These are phyloP conservation scores for Sycon ciliatum DNA, from an alignment of 37 sponge, comb jelly and placozoan genomes.

Conservation along the genomic window DNA sequence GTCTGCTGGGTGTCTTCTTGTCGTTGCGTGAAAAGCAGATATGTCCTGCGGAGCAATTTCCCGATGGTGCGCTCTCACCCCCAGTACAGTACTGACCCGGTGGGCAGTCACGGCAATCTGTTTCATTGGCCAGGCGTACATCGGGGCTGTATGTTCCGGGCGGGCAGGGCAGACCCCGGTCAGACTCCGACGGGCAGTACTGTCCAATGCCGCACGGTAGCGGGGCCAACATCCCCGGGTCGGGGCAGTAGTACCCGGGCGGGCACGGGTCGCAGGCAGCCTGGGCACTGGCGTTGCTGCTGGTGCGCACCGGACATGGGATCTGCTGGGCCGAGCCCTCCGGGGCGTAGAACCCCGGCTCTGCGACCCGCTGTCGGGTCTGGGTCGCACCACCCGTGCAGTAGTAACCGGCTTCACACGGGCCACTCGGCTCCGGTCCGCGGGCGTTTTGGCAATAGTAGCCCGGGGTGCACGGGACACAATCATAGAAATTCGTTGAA, in stretches of 20 bases:
- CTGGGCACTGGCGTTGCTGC: background rate
- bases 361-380: constrained; percentile 5
- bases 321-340: constrained; percentile 15
- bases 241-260: constrained; percentile 27
- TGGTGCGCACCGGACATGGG: background rate
- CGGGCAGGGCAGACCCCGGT: constrained; percentile 25
- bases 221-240: constrained; percentile 17
- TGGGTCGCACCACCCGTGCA: constrained; percentile 17
- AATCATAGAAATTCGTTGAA: constrained; percentile 17
- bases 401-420: constrained; percentile 33
- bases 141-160: constrained; percentile 34
- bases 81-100: constrained; percentile 24
- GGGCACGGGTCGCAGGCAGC: constrained; percentile 12
- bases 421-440: constrained; percentile 24
- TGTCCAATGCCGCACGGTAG: constrained; percentile 19
- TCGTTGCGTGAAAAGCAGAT: background rate
- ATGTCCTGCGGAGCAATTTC: constrained; percentile 32
- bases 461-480: constrained; percentile 19
- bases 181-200: constrained; percentile 25
- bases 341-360: constrained; percentile 19
- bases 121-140: background rate
- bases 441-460: constrained; percentile 25
- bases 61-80: constrained; percentile 8
- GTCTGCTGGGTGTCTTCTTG: background rate
- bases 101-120: constrained; percentile 31